Evolutionary conservation across 2,113 vertebrate species (phyloP).

Genomic region (Takifugu flavidus): DNA sequence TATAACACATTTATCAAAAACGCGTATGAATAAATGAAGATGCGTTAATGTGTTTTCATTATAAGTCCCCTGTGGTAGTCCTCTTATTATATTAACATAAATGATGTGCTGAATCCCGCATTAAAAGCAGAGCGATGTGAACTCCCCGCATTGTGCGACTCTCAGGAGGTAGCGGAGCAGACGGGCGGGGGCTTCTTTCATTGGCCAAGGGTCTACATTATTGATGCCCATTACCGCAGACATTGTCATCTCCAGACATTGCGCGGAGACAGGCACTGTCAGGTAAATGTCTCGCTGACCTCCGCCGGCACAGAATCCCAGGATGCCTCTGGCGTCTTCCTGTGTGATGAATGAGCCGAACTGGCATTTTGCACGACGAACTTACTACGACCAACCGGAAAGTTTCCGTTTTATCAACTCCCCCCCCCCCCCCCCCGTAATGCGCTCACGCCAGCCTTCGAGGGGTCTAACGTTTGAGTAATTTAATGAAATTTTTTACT

Average conservation of each 20-base stretch:
- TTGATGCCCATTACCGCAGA: constrained; percentile 71
- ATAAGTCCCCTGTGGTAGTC: background rate
- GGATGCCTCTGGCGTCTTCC: constrained; percentile 50
- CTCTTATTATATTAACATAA: constrained; percentile 10
- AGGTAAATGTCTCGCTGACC: constrained; percentile 62
- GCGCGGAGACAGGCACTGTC: constrained; percentile 54
- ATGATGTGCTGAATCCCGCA: constrained; percentile 17
- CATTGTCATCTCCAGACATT: constrained; percentile 55
- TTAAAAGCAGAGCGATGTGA: constrained; percentile 12
- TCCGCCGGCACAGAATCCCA: constrained; percentile 46
- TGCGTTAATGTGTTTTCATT: background rate
- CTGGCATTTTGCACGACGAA: constrained; percentile 32
- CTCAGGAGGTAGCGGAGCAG: constrained; percentile 28
- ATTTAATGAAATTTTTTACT: constrained; percentile 22
- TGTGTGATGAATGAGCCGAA: constrained; percentile 59
- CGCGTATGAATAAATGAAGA: background rate
- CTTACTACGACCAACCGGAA: constrained; percentile 50
- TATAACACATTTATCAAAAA: background rate
- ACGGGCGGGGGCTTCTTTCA: constrained; percentile 47
- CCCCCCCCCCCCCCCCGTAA: constrained; percentile 30
- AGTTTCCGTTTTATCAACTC: constrained; percentile 53
- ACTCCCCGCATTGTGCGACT: constrained; percentile 10
- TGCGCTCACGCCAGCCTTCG: constrained; percentile 24
- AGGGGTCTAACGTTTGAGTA: constrained; percentile 31
- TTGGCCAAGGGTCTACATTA: constrained; percentile 62